phyloP scores from a whole-genome alignment of 2,888 invertebrate genomes.

The Mythimna impura region DNA sequence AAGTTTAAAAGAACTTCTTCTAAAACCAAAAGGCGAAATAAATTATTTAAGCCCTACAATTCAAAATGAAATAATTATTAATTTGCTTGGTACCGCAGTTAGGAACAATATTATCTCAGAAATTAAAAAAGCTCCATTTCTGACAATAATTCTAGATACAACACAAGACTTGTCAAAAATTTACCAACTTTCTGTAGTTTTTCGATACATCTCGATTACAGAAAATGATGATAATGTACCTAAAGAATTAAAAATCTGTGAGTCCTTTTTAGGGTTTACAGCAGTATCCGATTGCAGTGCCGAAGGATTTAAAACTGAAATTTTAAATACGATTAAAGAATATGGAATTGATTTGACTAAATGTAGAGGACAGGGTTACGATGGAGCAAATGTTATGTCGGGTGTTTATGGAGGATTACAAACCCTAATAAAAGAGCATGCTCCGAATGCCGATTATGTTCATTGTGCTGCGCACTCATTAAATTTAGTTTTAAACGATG shows the following conservation, averaged over 20 bases:
- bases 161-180: conserved; percentile 43
- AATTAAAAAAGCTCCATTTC: not conserved
- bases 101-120: no score
- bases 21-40: not conserved
- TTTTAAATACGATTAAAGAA: conserved; percentile 40
- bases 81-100: no score
- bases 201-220: conserved; percentile 60
- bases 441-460: no score
- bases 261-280: conserved; percentile 34
- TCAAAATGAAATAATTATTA: not conserved
- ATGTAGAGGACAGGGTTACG: no score
- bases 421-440: no score
- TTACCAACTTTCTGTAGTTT: conserved; percentile 61
- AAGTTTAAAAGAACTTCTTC: conserved; percentile 20
- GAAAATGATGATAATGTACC: conserved; percentile 62
- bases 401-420: no score
- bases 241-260: conserved; percentile 57
- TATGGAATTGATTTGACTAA: no score
- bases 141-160: conserved; percentile 8
- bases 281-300: conserved; percentile 10
- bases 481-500: no score
- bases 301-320: conserved; percentile 1
- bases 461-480: no score
- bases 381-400: no score
- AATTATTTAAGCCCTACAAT: conserved; percentile 4